Evolutionary conservation across 2,113 vertebrate species (phyloP), one percentile per base, ranked within the genome.

Genomic region (Pluvialis apricaria): DNA sequence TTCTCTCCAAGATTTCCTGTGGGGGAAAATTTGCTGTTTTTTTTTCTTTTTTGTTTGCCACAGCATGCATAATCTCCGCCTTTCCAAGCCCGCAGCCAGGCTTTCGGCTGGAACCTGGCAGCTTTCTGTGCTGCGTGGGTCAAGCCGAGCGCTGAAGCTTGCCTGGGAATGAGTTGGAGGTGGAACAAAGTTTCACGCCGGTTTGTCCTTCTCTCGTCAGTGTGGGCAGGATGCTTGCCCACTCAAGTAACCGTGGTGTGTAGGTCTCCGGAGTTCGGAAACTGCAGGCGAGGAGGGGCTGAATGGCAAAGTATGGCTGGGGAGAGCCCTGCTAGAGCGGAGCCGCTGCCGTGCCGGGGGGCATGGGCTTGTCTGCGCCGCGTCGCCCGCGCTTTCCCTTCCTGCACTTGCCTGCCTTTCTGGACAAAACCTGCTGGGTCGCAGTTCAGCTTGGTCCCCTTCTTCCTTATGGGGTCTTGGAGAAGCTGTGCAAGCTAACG

Each of bases 201-300:
- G n/a, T 73, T 78, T 90, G 87, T 92, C 79, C 82, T 80, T 77
- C 54, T 81, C 69, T 32, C 78, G 52, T 86, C 17, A 25, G 25
- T 4, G 80, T 96, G 61, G 91, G 80, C 58, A 91, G 80, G 83
- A 65, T 68, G 36, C 72, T 71, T 91, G 61, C 85, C 82, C 90
- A 90, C 90, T 83, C 85, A 77, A 85, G 79, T 73, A 71, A 49
- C 55, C 8, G 15, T 52, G 24, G 4, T n/a, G 49, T 58, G 64
- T 76, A 71, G 77, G 31, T 58, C 66, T 51, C 54, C 72, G 44
- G 82, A 76, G 40, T 79, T 79, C 77, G 78, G 70, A 68, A 84
- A 34, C 47, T 73, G 55, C 55, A 71, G 52, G 34, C 12, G 9
- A 70, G 54, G 31, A 91, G 44, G 11, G 73, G 12, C 61, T 82